Evolutionary conservation across 2,888 invertebrate species (phyloP), one percentile per base, ranked within the genome.

Genomic region (Luperina nickerlii): DNA sequence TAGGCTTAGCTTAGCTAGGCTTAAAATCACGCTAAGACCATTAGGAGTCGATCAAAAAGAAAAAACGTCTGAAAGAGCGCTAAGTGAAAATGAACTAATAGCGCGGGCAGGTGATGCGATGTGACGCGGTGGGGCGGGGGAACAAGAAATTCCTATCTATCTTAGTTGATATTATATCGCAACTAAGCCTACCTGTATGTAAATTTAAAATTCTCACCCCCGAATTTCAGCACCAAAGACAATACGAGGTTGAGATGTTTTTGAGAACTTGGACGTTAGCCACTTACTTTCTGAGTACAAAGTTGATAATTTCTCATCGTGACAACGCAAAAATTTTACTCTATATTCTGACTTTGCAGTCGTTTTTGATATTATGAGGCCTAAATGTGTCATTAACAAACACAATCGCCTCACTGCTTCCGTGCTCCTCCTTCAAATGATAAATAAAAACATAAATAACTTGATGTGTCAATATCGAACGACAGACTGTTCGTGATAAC

Each of bases 401-500:
- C 57, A 57, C 27, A 54, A 48, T 27, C 48, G 5, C 13, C 20
- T 38, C 2, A 18, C 13, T 54, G 45, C 24, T 71, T 51, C n/a
- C 42, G 69, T 81, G 27, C 51, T 38, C 15, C 32, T 74, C 42
- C 42, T 63, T 6, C 51, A 24, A 70, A 24, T 68, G 62, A 71
- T 63, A 71, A 63, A 71, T 57, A 70, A 65, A 45, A 65, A 60
- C 27, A 72, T 69, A 74, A 74, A 77, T 71, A 76, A 69, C 51
- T 68, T 66, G 11, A 69, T 79, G 66, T 75, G 57, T 84, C 74
- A 67, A 77, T 60, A 78, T 51, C 24, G 45, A 63, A 74, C 70
- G 48, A 20, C 62, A 68, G 76, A 80, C 63, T 63, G 24, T 20
- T 20, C 5, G 51, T 45, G 84, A 82, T 81, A 85, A 78, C 60